Base-by-base conservation (phyloP, 2,888 invertebrate species). In the Pandemis corylana region DNA sequence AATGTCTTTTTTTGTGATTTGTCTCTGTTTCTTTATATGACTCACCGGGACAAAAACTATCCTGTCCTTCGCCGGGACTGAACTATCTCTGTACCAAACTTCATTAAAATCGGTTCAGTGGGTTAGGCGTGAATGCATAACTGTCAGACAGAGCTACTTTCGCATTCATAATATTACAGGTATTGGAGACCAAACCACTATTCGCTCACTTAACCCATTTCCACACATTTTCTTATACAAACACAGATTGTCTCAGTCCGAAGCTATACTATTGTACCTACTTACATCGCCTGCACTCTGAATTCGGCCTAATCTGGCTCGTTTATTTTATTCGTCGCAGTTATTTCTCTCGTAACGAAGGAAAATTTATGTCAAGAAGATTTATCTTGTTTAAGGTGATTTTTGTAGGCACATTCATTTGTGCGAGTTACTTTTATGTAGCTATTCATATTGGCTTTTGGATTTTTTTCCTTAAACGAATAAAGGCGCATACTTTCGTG, bases 321-420 rank as follows among this genome's bases (percentile, higher is more conserved):
- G 65, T 59, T 36, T 59, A 66, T 61, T 66, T 15, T 72, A 36
- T 67, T 62, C 41, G 20, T 61, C 42, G 53, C 67, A 15, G 15
- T 70, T 71, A 64, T 64, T 71, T 64, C 41, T 66, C 70, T 64
- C 51, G 42, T 71, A 71, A 71, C 51, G 64, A 42, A 71, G 61
- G 59, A 61, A 61, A 51, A 61, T 28, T 61, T 42, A 72, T n/a
- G 46, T 41, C 53, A 67, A 63, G 63, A 46, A 28, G 68, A 72
- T 67, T 68, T 63, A 68, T 46, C 36, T 72, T 64, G 36, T 68
- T 63, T 53, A 63, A 72, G 68, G 44, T 51, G 15, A 61, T 28
- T 51, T 59, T 36, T 44, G 15, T 42, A 13, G 15, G 64, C 20
- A 44, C 20, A 51, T 63, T 72, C 36, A 36, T 68, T 63, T 68